These are phyloP conservation scores for Drosophila meridionalis DNA, from an alignment of 2,888 invertebrate species.

Conservation along the genomic window DNA sequence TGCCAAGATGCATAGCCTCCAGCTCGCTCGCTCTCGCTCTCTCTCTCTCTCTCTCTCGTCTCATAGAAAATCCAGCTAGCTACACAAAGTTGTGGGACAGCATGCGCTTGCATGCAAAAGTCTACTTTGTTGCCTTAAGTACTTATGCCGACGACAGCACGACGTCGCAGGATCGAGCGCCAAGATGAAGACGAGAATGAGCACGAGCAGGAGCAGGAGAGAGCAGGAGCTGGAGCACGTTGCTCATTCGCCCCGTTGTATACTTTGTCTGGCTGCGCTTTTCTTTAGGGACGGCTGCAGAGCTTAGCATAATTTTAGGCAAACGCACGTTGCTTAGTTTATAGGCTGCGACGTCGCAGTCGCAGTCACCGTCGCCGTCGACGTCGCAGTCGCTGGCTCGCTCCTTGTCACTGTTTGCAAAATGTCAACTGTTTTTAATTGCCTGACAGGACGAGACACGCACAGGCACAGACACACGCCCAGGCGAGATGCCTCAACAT, in stretches of 20 bases:
- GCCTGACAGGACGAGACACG: constrained; percentile 61
- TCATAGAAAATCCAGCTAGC: constrained; percentile 10
- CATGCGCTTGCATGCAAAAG: constrained; percentile 79
- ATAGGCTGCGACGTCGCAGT: constrained; percentile 66
- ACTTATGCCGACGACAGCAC: constrained; percentile 69
- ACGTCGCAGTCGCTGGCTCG: constrained; percentile 4
- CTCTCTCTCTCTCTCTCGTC: background rate
- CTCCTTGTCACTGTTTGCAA: constrained; percentile 66
- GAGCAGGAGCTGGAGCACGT: constrained; percentile 33
- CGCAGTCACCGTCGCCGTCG: constrained; percentile 1
- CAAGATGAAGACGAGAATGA: constrained; percentile 23
- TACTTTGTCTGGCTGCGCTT: constrained; percentile 68
- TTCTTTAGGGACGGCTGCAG: constrained; percentile 63
- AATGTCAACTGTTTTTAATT: constrained; percentile 80
- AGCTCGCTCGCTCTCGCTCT: background rate
- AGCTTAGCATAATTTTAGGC: constrained; percentile 80
- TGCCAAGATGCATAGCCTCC: constrained; percentile 31
- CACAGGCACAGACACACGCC: constrained; percentile 29
- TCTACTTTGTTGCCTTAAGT: constrained; percentile 78
- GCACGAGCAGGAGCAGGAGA: constrained; percentile 18
- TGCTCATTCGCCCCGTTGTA: constrained; percentile 60
- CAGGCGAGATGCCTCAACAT: constrained; percentile 55
- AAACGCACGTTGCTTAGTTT: constrained; percentile 80
- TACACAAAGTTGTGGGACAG: constrained; percentile 72
- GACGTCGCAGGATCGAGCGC: constrained; percentile 35